Base-by-base conservation (phyloP, 2,888 invertebrate species). In the Synanthedon formicaeformis region DNA sequence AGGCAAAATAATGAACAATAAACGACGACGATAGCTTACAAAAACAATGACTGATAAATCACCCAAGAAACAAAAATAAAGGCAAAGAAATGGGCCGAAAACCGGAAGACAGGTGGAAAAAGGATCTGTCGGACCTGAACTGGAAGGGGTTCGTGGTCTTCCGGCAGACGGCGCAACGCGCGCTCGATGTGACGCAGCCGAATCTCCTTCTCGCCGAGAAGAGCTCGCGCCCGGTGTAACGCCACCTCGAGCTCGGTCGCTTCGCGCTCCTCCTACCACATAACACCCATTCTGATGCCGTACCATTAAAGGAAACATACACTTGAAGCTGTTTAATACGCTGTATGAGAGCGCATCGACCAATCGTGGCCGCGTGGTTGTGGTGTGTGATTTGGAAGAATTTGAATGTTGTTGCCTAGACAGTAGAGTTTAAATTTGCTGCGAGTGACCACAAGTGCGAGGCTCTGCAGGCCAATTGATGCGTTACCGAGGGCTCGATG, bases 161-260 rank as follows among this genome's bases (percentile, higher is more conserved):
- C 70, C 56, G 91, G 89, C 27, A 92, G 89, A 16, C 91, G 83
- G 52, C 92, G 89, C 54, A 95, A 78, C 1, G 94, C 93, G 60
- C 94, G 92, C 73, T 95, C 94, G 69, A 95, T 86, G 73, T 95
- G 94, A 3, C 93, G 88, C 69, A 95, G 80, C 16, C 95, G 87
- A 52, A 95, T 95, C 52, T 94, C 93, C 75, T 95, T 95, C 76
- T 95, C 95, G 12, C 94, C 94, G 16, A 95, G 84, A 41, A 95
- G 78, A 4, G 94, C 93, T 1, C 93, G 89, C 2, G 95, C 95
- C 0, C 95, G 91, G 81, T 95, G 94, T 50, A 95, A 75, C 54
- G 93, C 94, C 56, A 95, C 94, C 74, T 95, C 95, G 88, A 95
- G 92, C 67, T 95, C 95, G 0, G 94, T 94, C 2, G 94, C 81